Evolutionary conservation across 2,888 invertebrate genomes (phyloP).

Genomic region (Drosophila kuntzei): DNA sequence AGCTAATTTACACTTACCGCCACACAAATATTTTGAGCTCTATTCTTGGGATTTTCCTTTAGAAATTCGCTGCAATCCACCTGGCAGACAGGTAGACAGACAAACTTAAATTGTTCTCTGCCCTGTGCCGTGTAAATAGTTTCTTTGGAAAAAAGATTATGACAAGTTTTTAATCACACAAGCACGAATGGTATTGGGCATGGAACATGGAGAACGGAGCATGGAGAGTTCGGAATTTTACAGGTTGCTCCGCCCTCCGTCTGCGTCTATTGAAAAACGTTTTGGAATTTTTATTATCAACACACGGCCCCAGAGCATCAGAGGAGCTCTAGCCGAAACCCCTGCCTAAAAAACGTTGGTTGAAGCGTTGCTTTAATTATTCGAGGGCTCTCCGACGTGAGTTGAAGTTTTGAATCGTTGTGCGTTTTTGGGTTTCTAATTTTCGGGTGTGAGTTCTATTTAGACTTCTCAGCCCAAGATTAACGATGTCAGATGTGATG

Average conservation of each 20-base stretch:
- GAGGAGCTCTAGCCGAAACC: constrained; percentile 19
- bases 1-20: constrained; percentile 72
- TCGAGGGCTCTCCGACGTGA: constrained; percentile 58
- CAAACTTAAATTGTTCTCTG: constrained; percentile 36
- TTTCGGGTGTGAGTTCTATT: constrained; percentile 36
- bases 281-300: constrained; percentile 76
- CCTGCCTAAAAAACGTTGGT: constrained; percentile 4
- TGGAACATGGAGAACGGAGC: constrained; percentile 3
- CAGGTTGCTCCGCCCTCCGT: constrained; percentile 11
- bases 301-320: constrained; percentile 22
- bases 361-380: constrained; percentile 68
- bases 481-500: constrained; percentile 65
- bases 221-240: constrained; percentile 2
- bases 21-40: constrained; percentile 51
- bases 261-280: constrained; percentile 70
- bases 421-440: constrained; percentile 38
- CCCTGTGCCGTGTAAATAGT: constrained; percentile 66
- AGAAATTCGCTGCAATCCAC: constrained; percentile 44
- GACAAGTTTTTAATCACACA: constrained; percentile 75
- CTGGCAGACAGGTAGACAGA: constrained; percentile 49
- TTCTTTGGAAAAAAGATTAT: constrained; percentile 75
- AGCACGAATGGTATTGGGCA: constrained; percentile 37
- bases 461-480: constrained; percentile 61
- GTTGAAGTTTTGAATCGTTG: constrained; percentile 55
- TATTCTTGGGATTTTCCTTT: constrained; percentile 60